Evolutionary conservation across 2,888 invertebrate species (phyloP).

Genomic region (Notodonta dromedarius): DNA sequence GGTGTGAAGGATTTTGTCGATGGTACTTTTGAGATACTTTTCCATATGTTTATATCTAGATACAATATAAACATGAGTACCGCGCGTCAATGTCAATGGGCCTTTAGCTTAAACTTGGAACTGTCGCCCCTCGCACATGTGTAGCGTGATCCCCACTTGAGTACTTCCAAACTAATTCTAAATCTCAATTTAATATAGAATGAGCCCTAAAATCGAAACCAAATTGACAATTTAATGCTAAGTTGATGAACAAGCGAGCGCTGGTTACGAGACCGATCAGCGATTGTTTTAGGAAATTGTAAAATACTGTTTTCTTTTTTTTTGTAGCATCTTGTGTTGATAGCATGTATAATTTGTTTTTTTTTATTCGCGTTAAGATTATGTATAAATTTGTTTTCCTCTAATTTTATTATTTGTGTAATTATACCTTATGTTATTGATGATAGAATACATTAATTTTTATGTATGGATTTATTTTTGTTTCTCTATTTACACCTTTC

Average conservation of each 20-base stretch:
- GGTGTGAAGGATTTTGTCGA: too few species aligned
- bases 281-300: slow-evolving; percentile 78
- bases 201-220: slow-evolving; percentile 74
- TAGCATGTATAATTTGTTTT: slow-evolving; percentile 82
- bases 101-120: slow-evolving; percentile 4
- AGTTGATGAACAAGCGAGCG: slow-evolving; percentile 59
- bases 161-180: slow-evolving; percentile 37
- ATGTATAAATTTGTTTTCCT: slow-evolving; percentile 83
- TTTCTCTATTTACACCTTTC: slow-evolving; percentile 68
- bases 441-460: slow-evolving; percentile 84
- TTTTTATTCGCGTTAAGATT: slow-evolving; percentile 80
- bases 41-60: too few species aligned
- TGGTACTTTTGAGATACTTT: too few species aligned
- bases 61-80: too few species aligned
- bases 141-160: slow-evolving; percentile 21
- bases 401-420: slow-evolving; percentile 83
- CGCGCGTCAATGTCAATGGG: not conserved
- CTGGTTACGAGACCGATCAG: slow-evolving; percentile 56
- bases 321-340: slow-evolving; percentile 77
- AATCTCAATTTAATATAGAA: slow-evolving; percentile 42
- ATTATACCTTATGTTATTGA: slow-evolving; percentile 83
- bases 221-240: slow-evolving; percentile 65
- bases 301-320: slow-evolving; percentile 76
- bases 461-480: slow-evolving; percentile 76
- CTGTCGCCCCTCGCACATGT: slow-evolving; percentile 22